These are phyloP conservation scores for Microctenopoma steveboyesi DNA, from an alignment of 2,797 vertebrate genomes.

Conservation along the genomic window DNA sequence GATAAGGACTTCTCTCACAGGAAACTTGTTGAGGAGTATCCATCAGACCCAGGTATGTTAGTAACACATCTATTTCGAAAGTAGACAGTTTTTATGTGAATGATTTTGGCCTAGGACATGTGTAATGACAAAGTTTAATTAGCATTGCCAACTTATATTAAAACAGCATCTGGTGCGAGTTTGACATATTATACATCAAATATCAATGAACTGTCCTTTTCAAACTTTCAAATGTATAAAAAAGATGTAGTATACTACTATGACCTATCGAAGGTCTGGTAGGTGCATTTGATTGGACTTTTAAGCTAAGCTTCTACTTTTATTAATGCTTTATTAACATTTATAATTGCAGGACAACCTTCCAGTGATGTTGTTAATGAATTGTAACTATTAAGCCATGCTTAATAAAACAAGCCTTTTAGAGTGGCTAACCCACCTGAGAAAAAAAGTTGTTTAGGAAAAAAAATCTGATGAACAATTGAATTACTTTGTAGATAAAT, in stretches of 20 bases:
- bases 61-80: rapidly evolving
- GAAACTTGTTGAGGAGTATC: constrained; percentile 88
- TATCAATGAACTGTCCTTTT: not conserved
- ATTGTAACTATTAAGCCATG: too few species aligned
- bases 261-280: not conserved
- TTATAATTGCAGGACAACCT: not conserved
- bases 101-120: not conserved
- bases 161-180: not conserved
- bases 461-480: not conserved
- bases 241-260: constrained; percentile 3
- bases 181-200: not conserved
- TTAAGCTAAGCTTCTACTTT: constrained; percentile 9
- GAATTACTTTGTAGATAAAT: too few species aligned
- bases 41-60: constrained; percentile 88
- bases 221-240: not conserved
- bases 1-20: constrained; percentile 85
- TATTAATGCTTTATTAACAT: not conserved
- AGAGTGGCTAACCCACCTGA: too few species aligned
- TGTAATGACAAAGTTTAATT: constrained; percentile 10
- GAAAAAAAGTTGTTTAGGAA: too few species aligned
- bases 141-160: constrained; percentile 2
- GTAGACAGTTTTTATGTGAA: not conserved
- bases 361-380: too few species aligned
- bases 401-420: too few species aligned
- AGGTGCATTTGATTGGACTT: constrained; percentile 1